Conservation (phyloP, 2,113 vertebrate species). For the Genyomyrus donnyi region DNA sequence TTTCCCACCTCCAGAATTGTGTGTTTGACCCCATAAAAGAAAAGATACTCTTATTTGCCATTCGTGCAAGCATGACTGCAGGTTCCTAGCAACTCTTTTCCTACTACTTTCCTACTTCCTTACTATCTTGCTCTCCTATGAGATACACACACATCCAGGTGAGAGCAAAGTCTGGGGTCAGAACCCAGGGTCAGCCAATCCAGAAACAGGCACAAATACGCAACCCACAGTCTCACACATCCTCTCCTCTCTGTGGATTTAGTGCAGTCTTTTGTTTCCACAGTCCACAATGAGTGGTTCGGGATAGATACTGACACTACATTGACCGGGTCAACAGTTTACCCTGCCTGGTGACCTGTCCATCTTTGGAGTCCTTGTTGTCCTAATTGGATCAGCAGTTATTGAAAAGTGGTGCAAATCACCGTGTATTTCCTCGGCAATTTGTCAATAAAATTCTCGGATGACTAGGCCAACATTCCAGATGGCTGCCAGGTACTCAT, state of each 20-base stretch:
- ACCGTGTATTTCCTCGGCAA: too few species aligned
- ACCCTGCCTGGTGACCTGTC: background rate
- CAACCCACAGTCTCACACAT: background rate
- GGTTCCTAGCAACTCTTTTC: background rate
- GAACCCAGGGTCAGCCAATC: background rate
- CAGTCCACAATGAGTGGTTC: background rate
- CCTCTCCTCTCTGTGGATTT: background rate
- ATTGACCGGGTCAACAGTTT: background rate
- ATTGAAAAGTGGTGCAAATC: background rate
- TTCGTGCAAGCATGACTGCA: background rate
- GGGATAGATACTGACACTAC: background rate
- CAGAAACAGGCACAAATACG: background rate
- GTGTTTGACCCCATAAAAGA: background rate
- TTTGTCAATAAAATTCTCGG: too few species aligned
- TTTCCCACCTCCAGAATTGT: background rate
- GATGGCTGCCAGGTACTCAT: too few species aligned
- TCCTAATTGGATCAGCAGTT: background rate
- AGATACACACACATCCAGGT: background rate
- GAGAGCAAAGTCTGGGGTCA: background rate
- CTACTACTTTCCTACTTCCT: too few species aligned
- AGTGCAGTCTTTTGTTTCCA: background rate
- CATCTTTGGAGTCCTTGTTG: background rate
- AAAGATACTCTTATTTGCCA: background rate
- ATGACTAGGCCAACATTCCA: too few species aligned
- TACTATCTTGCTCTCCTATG: background rate